Evolutionary conservation across 2,113 vertebrate species (phyloP).

Genomic region (Rhineura floridana): DNA sequence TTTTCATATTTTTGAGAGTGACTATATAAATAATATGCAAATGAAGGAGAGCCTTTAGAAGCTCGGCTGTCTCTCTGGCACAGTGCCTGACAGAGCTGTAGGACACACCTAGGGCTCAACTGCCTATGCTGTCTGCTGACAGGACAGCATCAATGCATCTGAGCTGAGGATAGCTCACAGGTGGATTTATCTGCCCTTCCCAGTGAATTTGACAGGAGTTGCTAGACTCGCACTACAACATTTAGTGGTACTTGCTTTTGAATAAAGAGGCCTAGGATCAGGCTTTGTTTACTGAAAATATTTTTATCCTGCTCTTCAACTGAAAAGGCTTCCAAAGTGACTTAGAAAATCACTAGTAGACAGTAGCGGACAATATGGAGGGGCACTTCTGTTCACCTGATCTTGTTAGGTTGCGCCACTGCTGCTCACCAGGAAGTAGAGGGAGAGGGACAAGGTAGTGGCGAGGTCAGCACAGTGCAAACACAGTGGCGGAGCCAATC

Average conservation of each 20-base stretch:
- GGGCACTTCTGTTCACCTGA: too few relatives aligned
- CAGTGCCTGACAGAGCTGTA: slow-evolving; percentile 8
- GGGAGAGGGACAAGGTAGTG: too few relatives aligned
- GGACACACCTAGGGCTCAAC: background rate
- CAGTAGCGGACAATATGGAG: too few relatives aligned
- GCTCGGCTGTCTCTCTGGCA: slow-evolving; percentile 5
- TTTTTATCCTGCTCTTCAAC: too few relatives aligned
- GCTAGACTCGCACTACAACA: background rate
- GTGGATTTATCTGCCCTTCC: background rate
- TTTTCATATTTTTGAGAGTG: background rate
- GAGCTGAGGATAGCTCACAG: background rate
- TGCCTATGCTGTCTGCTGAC: slow-evolving; percentile 8
- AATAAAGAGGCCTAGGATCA: too few relatives aligned
- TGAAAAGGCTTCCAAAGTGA: too few relatives aligned
- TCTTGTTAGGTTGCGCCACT: too few relatives aligned
- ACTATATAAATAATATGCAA: slow-evolving; percentile 14
- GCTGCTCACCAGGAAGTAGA: too few relatives aligned
- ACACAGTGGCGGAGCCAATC: too few relatives aligned
- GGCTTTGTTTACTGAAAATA: too few relatives aligned
- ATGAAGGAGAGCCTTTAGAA: slow-evolving; percentile 5
- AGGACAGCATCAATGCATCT: background rate
- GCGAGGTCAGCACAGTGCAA: too few relatives aligned
- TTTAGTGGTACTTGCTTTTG: background rate
- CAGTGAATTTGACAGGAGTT: background rate
- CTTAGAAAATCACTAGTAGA: too few relatives aligned